These are phyloP conservation scores for Chroicocephalus ridibundus DNA, from an alignment of 2,113 vertebrate species.

Conservation along the genomic window DNA sequence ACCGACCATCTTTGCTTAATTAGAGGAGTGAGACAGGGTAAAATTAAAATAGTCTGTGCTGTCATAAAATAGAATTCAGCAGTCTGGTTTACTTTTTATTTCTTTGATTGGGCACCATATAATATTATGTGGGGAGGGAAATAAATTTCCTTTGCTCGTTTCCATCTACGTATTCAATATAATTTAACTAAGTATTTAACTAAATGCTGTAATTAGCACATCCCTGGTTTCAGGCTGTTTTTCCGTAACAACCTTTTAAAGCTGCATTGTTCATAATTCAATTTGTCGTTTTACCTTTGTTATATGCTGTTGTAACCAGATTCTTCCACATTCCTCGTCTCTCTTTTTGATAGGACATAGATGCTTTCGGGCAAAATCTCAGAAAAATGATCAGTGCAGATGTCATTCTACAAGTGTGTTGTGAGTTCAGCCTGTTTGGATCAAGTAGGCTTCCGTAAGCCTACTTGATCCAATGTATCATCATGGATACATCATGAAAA, in stretches of 20 bases:
- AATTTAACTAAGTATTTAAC: neutral
- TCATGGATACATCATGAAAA: neutral
- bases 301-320: neutral
- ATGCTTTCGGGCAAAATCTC: neutral
- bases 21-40: neutral
- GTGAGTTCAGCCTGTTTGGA: neutral
- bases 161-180: neutral
- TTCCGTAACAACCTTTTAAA: neutral
- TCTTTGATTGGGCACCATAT: neutral
- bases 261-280: neutral
- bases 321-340: neutral
- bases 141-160: neutral
- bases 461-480: too few species aligned
- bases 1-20: neutral
- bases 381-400: neutral
- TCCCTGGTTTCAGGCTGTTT: neutral
- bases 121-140: neutral
- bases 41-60: neutral
- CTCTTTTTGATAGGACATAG: neutral
- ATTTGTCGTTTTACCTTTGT: neutral
- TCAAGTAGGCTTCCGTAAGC: neutral
- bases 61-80: neutral
- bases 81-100: neutral
- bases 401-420: neutral
- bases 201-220: neutral